Evolutionary conservation across 2,797 vertebrate genomes (phyloP), one percentile per base, ranked within the genome.

Genomic region (Phrynocephalus guinanensis): DNA sequence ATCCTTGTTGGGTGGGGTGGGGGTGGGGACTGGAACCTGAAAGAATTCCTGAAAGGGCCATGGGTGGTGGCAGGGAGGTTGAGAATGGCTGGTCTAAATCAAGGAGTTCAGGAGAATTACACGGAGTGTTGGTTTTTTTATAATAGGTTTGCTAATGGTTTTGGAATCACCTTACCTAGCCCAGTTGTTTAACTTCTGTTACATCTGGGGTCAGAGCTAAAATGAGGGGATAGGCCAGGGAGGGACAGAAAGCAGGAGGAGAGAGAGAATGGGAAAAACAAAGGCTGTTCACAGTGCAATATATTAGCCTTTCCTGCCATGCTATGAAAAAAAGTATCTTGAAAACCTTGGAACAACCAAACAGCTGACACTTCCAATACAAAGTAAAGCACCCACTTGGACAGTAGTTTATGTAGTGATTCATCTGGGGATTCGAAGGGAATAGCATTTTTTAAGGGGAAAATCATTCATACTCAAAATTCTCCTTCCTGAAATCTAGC

Each of bases 361-460:
- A 71, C 89, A 90, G 89, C 88, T 33, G 87, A 90, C 91, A n/a
- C 82, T 90, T 86, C 63, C 92, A 89, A 91, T 83, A 93, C 91
- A 94, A 93, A 94, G 89, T 13, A 10, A 88, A 93, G 91, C 50
- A 93, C 84, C 89, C 86, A 91, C 84, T 90, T 83, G 93, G 44
- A 93, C 91, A 81, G 88, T 66, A 93, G 77, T 77, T 89, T 88
- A 90, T 89, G 93, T 89, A 95, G 93, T 94, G 91, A 92, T 95
- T 94, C 92, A 30, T 26, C 16, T 73, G n/a, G 92, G 90, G 92
- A 95, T 94, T 93, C 93, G 89, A 91, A 92, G 91, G 93, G 93
- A 92, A 95, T 93, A 93, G 93, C 92, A 94, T 91, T 92, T 92
- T 94, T 90, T 95, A 91, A 30, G 20, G 24, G 30, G 26, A 82